Evolutionary conservation across 2,797 vertebrate species (phyloP), one percentile per base, ranked within the genome.

Genomic region (Lepus townsendii): DNA sequence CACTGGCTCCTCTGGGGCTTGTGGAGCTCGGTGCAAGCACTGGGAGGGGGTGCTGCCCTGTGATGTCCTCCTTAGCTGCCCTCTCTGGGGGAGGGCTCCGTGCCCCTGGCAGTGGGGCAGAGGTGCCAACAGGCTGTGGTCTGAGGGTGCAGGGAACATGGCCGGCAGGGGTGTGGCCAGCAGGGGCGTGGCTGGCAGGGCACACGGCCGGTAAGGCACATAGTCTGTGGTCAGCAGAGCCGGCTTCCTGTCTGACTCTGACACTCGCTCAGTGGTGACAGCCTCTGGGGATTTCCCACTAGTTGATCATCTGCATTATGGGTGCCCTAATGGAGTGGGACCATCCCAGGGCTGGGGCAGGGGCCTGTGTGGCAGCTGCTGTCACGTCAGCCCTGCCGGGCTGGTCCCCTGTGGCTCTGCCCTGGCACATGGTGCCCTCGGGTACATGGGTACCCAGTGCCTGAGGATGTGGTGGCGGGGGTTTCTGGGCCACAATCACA

Each of bases 301-400:
- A 91, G 3, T 38, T 38, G 38, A 38, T 38, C 38, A 38, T 38
- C 38, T 38, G 38, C 1, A 1, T 38, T 38, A 38, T 38, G 38
- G 5, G 38, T 1, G 5, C 38, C 38, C 38, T 98, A 97, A 98
- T 97, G 97, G 98, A 97, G 97, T 77, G 26, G 78, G 91, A 93
- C 96, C 97, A 97, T 97, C 96, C 79, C 0, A 1, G n/a, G 95
- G 96, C 93, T 96, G 60, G 14, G 24, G 47, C 68, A 69, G 95
- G 96, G 72, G 97, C 90, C 97, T 3, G 82, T 63, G 91, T 35
- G 92, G 90, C 93, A 83, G 52, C 77, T 83, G 57, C 69, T 80
- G 78, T 94, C 88, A 38, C 94, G 95, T 96, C 96, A 97, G 79
- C 69, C 50, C 26, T 75, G 96, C 96, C 90, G 87, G 93, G 54